Base-by-base conservation (phyloP, 2,797 vertebrate species). In the Poecilia picta region DNA sequence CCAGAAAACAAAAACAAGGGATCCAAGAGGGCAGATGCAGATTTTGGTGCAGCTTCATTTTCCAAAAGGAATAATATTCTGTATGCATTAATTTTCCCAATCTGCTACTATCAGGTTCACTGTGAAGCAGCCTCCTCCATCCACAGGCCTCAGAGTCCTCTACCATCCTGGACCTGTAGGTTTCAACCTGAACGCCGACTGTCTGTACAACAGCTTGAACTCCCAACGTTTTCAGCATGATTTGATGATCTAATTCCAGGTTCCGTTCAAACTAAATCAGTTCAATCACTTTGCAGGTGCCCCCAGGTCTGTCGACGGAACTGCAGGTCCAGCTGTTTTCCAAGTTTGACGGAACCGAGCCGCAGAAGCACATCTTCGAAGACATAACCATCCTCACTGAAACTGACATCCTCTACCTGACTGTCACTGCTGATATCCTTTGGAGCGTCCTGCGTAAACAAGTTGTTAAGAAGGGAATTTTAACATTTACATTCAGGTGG, bases 361-460 rank as follows among this genome's bases (percentile, higher is more conserved):
- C 74, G 11, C 81, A 76, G 77, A 92, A 18, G 49, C 75, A 91
- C 73, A 46, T 97, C 86, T 94, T 90, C 15, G 89, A 97, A 62
- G 92, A 94, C 39, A 94, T 98, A 49, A 89, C 95, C 95, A 97
- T 98, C 89, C 49, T 94, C 78, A 98, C 96, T 1, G 97, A 98
- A 88, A 93, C 87, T 2, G 96, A 97, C 18, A 94, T 95, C 75
- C 89, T 98, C 53, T 92, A 96, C 87, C 94, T 98, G 79, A 96
- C 97, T 0, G 96, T 98, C 88, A 95, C 93, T 88, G 98, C 97
- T 86, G 96, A 98, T 98, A 98, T 98, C 97, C 97, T 97, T 89
- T 64, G 0, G 78, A 73, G 5, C 49, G 55, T 8, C 28, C 8
- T 28, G 11, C 2, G 41, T 45, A 3, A 43, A 71, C 28, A 45